Conservation (phyloP, 2,113 vertebrate species). For the pig (Sus scrofa) region T2T-Sscrofa CM000813.6:131646001-131646500, state of each 20-base stretch:
- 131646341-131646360: not conserved
- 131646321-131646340: not conserved
- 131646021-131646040: not conserved
- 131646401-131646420: not conserved
- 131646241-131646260: slow-evolving; percentile 80
- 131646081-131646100: slow-evolving; percentile 47
- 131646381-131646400: not conserved
- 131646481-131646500: not conserved
- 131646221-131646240: not conserved
- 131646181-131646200: slow-evolving; percentile 34
- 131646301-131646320: slow-evolving; percentile 52
- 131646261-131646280: slow-evolving; percentile 79
- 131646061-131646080: not conserved
- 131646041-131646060: not conserved
- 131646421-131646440: not conserved
- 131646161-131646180: slow-evolving; percentile 62
- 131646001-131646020: not conserved
- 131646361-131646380: not conserved
- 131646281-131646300: slow-evolving; percentile 61
- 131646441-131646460: not conserved
- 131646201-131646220: not conserved
- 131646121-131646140: not conserved
- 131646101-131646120: not conserved
- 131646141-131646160: slow-evolving; percentile 57
- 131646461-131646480: not conserved